These are phyloP conservation scores for Eupleurogrammus muticus DNA, from an alignment of 2,797 vertebrate species.

Conservation along the genomic window DNA sequence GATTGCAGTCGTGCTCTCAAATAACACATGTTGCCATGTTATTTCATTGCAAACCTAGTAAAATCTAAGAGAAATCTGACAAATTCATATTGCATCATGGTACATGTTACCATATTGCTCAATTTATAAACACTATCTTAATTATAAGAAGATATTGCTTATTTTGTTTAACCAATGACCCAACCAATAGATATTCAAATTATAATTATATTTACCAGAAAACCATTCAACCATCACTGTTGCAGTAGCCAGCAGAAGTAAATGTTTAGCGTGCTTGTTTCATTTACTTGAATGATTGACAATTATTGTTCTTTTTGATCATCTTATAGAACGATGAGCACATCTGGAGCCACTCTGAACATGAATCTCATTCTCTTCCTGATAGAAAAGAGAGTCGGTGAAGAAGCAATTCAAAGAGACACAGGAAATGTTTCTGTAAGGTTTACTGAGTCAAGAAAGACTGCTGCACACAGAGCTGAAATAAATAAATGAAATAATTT, in stretches of 20 bases:
- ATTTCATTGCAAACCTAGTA: too few species aligned
- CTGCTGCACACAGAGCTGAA: constrained; percentile 87
- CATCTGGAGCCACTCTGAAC: neutral
- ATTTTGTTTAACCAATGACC: constrained; percentile 11
- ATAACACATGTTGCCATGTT: too few species aligned
- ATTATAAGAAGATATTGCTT: constrained; percentile 1
- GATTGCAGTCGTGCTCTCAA: too few species aligned
- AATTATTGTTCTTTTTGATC: neutral
- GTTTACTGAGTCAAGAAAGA: constrained; percentile 88
- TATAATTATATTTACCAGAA: constrained; percentile 9
- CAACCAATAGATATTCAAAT: constrained; percentile 13
- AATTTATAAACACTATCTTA: neutral
- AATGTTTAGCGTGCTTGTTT: constrained; percentile 7
- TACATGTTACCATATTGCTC: constrained; percentile 1
- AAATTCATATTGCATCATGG: neutral
- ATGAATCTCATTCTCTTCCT: constrained; percentile 1
- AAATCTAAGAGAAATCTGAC: neutral
- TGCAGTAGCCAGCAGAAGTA: constrained; percentile 9
- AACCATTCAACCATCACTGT: constrained; percentile 8
- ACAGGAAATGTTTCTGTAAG: constrained; percentile 79
- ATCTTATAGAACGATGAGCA: neutral
- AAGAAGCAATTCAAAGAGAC: constrained; percentile 62
- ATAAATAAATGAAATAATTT: constrained; percentile 91
- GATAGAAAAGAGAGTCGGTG: constrained; percentile 9
- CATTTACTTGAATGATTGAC: neutral